Evolutionary conservation across 2,888 invertebrate species (phyloP).

Genomic region (Thyatira batis): DNA sequence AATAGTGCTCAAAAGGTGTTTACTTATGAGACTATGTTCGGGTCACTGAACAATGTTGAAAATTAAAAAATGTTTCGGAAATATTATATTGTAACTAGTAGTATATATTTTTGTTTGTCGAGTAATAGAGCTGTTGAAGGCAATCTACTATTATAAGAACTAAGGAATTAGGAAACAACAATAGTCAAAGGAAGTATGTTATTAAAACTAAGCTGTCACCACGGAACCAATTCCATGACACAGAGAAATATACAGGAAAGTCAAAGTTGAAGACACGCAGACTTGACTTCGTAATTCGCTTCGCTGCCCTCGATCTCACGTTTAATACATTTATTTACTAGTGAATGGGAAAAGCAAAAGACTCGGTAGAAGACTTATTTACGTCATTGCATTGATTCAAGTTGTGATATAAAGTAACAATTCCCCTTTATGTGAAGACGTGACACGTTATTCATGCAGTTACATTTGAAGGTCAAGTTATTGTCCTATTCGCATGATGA

Average conservation of each 20-base stretch:
- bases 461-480: slow-evolving; percentile 55
- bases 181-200: background rate
- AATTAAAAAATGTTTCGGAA: background rate
- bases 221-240: background rate
- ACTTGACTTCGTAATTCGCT: background rate
- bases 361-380: background rate
- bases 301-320: background rate
- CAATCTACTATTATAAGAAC: too few relatives aligned
- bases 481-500: slow-evolving; percentile 44
- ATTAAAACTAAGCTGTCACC: background rate
- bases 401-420: slow-evolving; percentile 25
- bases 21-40: background rate
- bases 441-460: slow-evolving; percentile 30
- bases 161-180: too few relatives aligned
- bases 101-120: background rate
- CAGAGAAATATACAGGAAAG: background rate
- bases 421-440: slow-evolving; percentile 19
- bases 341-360: background rate
- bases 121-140: background rate
- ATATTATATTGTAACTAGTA: background rate
- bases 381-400: slow-evolving; percentile 23
- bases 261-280: background rate
- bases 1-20: background rate
- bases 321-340: background rate
- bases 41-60: background rate